Evolutionary conservation across 2,797 vertebrate genomes (phyloP).

Genomic region (Thripadectes ignobilis): DNA sequence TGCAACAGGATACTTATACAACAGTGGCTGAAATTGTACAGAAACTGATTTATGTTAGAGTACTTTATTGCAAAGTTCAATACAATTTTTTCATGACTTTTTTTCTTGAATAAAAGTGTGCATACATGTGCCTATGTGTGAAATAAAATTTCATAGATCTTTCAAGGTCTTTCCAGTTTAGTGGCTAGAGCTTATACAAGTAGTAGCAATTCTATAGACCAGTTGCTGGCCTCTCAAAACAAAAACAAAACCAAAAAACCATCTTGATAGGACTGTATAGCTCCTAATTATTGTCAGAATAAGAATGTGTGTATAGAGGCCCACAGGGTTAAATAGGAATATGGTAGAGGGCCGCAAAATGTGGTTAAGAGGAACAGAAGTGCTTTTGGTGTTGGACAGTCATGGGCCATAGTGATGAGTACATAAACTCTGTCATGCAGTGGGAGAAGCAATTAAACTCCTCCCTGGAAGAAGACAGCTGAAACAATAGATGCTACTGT

Average conservation of each 20-base stretch:
- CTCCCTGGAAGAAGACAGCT: neutral
- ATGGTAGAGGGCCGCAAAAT: neutral
- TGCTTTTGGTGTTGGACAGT: neutral
- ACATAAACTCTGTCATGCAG: neutral
- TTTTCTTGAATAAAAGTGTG: neutral
- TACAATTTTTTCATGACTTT: neutral
- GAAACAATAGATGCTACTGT: slow-evolving; percentile 19
- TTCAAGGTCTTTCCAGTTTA: neutral
- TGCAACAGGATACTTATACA: neutral
- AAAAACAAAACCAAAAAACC: neutral
- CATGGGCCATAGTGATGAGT: neutral
- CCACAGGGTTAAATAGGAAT: neutral
- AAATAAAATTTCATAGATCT: neutral
- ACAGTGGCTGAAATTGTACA: neutral
- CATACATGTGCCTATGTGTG: neutral
- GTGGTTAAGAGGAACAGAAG: neutral
- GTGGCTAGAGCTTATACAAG: neutral
- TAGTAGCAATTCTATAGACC: neutral
- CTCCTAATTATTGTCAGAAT: neutral
- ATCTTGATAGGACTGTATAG: neutral
- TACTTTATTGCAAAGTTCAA: neutral
- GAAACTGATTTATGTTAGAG: neutral
- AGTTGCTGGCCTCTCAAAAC: neutral
- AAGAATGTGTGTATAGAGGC: neutral
- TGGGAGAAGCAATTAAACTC: slow-evolving; percentile 10